These are phyloP conservation scores for Zygogramma bicolorata DNA, from an alignment of 2,888 invertebrate genomes.

Conservation along the genomic window DNA sequence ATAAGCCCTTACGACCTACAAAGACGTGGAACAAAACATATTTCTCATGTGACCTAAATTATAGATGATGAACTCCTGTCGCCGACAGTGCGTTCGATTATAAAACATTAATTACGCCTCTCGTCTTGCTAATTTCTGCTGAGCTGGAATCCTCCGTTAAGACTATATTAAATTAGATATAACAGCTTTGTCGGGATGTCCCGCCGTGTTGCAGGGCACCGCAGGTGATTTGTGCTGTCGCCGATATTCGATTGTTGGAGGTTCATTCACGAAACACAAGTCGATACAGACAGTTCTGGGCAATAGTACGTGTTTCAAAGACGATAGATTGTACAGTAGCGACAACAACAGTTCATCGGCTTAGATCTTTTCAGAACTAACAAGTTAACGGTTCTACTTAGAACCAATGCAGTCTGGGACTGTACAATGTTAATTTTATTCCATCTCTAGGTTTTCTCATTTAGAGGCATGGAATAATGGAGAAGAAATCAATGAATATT, in stretches of 20 bases:
- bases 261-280: neutral
- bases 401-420: too few relatives aligned
- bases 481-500: too few relatives aligned
- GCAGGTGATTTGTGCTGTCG: constrained; percentile 16
- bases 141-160: constrained; percentile 56
- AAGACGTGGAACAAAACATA: constrained; percentile 50
- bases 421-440: too few relatives aligned
- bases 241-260: neutral
- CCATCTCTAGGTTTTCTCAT: too few relatives aligned
- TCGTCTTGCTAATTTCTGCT: constrained; percentile 60
- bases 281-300: too few relatives aligned
- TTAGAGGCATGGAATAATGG: too few relatives aligned
- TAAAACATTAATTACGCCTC: constrained; percentile 66
- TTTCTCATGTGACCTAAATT: constrained; percentile 59
- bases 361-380: too few relatives aligned
- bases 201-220: constrained; percentile 18
- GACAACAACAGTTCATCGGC: too few relatives aligned
- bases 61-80: constrained; percentile 64
- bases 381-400: too few relatives aligned
- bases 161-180: constrained; percentile 62
- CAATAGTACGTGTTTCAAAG: too few relatives aligned
- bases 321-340: too few relatives aligned
- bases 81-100: constrained; percentile 65
- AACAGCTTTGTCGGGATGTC: constrained; percentile 40
- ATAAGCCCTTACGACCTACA: neutral